Conservation (phyloP, 2,888 invertebrate genomes). For the Folsomia manolachei region DNA sequence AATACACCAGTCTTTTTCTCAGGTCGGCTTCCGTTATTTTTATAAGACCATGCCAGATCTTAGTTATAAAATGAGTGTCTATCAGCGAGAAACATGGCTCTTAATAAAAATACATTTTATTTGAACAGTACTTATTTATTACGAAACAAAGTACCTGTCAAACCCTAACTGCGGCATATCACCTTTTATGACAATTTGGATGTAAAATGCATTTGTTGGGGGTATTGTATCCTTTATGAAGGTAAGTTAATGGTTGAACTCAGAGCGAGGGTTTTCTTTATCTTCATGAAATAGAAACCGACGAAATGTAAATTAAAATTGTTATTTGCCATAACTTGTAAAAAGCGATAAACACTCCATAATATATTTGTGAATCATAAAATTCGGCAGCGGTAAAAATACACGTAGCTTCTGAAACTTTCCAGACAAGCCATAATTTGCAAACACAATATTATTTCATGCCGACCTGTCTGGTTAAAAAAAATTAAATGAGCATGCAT, state of each 20-base stretch:
- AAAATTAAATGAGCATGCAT: background rate
- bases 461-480: background rate
- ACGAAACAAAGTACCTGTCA: background rate
- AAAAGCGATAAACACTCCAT: background rate
- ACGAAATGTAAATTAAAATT: no score
- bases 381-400: background rate
- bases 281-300: no score
- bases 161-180: no score
- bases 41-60: background rate
- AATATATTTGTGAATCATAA: background rate
- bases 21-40: slow-evolving; percentile 10
- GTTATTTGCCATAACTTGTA: background rate
- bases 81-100: background rate
- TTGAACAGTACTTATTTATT: background rate
- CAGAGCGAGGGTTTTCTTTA: no score
- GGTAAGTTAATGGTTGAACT: background rate
- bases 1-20: background rate
- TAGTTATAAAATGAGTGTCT: background rate
- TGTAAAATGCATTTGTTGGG: no score
- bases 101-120: background rate
- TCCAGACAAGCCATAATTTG: no score
- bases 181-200: background rate
- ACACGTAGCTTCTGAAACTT: no score
- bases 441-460: background rate
- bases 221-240: no score